Percentiles rank a stretch among this genome's conserved stretches.
These are phyloP conservation scores for Heliconius eleuchia DNA, from an alignment of 1,140 invertebrate genomes.

Conservation along the genomic window DNA sequence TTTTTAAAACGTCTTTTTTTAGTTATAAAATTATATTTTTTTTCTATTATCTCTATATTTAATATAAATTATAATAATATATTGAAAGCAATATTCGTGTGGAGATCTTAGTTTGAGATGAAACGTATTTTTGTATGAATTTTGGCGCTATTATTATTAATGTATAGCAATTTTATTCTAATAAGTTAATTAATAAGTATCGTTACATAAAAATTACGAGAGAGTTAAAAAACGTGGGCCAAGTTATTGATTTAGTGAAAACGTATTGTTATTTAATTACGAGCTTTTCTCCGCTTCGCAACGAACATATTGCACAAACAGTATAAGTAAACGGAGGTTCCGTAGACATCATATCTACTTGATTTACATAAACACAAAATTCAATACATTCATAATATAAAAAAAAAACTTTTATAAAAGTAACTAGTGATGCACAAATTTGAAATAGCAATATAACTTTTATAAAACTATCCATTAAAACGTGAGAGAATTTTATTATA, in stretches of 20 bases:
- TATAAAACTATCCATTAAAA: neutral
- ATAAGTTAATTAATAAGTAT: constrained; percentile 12
- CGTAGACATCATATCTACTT: neutral
- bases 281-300: neutral
- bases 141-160: constrained; percentile 19
- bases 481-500: neutral
- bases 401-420: neutral
- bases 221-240: constrained; percentile 7
- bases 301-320: neutral
- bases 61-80: constrained; percentile 10
- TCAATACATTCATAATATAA: neutral
- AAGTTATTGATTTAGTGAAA: constrained; percentile 7
- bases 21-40: neutral
- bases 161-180: constrained; percentile 1
- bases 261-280: constrained; percentile 5
- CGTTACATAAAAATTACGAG: neutral
- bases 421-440: neutral
- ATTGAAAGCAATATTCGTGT: constrained; percentile 24
- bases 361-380: neutral
- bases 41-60: constrained; percentile 12
- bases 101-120: neutral
- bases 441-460: neutral
- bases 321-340: neutral
- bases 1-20: neutral
- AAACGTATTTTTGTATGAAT: constrained; percentile 36